phyloP scores from a whole-genome alignment of 2,113 vertebrate genomes.

The Gambusia holbrooki region DNA sequence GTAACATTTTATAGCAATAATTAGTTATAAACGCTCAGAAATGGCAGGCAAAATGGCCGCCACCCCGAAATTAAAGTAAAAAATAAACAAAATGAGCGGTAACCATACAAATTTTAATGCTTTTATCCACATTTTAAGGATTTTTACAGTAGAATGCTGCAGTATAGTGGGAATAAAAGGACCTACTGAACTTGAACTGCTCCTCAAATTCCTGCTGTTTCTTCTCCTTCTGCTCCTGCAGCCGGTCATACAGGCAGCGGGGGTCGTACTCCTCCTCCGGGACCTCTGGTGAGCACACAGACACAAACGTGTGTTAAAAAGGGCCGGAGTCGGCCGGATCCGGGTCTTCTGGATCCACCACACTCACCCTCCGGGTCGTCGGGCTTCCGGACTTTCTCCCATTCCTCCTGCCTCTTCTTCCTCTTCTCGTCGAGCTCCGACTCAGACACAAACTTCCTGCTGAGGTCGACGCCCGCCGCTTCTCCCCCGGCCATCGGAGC shows the following conservation, averaged over 20 bases:
- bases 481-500: conserved; percentile 81
- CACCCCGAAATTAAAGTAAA: no score
- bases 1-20: no score
- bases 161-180: background rate
- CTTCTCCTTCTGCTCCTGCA: conserved; percentile 97
- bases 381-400: conserved; percentile 96
- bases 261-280: conserved; percentile 94
- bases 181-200: conserved; percentile 98
- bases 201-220: conserved; percentile 98
- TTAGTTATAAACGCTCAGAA: no score
- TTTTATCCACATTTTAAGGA: no score
- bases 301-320: conserved; percentile 7
- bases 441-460: conserved; percentile 94
- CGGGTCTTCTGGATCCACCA: background rate
- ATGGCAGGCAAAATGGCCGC: no score
- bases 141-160: no score
- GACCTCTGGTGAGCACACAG: conserved; percentile 81
- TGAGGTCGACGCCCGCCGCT: conserved; percentile 85
- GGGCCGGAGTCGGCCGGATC: fast-evolving
- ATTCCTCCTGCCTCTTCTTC: conserved; percentile 96
- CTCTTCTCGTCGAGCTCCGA: conserved; percentile 91
- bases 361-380: conserved; percentile 92
- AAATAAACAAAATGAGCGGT: no score
- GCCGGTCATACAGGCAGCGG: conserved; percentile 90
- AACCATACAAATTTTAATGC: no score